Evolutionary conservation across 2,888 invertebrate genomes (phyloP), one percentile per base, ranked within the genome.

Genomic region (Peribatodes rhomboidaria): DNA sequence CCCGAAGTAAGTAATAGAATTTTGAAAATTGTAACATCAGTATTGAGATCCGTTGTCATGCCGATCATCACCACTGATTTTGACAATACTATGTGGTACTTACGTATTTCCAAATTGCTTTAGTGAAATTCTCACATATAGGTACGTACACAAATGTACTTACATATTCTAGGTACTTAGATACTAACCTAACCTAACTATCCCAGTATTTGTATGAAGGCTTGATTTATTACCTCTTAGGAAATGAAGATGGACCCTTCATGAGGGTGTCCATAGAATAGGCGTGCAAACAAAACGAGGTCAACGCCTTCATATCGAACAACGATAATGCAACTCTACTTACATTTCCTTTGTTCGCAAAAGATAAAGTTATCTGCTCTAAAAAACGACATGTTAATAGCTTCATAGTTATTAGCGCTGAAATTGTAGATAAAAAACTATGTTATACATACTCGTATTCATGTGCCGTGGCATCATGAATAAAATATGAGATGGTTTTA

Each of bases 311-410:
- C 71, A 66, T 74, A 76, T 73, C 72, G 66, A 61, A 65, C 58
- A 65, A 72, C 83, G 88, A 88, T 89, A 88, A 84, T 72, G 6
- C 70, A 73, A 81, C 78, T 79, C 79, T 77, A 73, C 78, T 77
- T 75, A 66, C 74, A 80, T 83, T 88, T 83, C 79, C 83, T 81
- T 84, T 84, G 84, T 83, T 82, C 58, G 70, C 67, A 41, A 50
- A 61, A 70, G 73, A 78, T 78, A 79, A 79, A 69, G 60, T 60
- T 74, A 74, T 71, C 62, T 42, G 68, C 41, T n/a, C 62, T 61
- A 53, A 71, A n/a, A 72, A 66, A 61, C 55, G 33, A 57, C 64
- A 63, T 59, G 22, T 42, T 61, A 68, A 61, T 46, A 37, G 62
- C 47, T 61, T 20, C 14, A 58, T 37, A 49, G 55, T 46, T 44